A percentile compares a stretch with the other conserved stretches of the same genome.
These are phyloP conservation scores for Agrenia bidenticulata DNA, from an alignment of 2,888 invertebrate genomes.

Conservation along the genomic window DNA sequence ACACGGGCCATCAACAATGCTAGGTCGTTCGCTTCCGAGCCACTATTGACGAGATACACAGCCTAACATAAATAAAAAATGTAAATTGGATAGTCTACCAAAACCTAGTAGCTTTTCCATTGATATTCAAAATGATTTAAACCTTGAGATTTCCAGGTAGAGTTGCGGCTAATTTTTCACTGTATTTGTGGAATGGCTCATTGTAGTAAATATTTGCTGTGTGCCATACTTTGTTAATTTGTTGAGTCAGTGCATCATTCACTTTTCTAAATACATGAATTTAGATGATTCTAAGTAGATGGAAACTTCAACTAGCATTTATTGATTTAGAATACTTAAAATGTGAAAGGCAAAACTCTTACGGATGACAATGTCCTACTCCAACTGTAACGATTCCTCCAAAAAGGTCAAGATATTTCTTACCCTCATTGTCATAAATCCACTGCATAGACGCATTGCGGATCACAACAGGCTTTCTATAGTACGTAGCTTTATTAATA, in stretches of 20 bases:
- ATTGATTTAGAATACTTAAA: not conserved
- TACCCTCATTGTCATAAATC: constrained; percentile 82
- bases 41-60: constrained; percentile 92
- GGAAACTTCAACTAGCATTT: too few relatives aligned
- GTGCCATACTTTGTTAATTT: constrained; percentile 83
- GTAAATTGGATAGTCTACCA: too few relatives aligned
- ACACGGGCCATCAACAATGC: constrained; percentile 83
- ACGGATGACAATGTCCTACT: constrained; percentile 98
- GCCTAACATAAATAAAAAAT: constrained; percentile 67
- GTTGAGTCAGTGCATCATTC: constrained; percentile 73
- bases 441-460: constrained; percentile 89
- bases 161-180: constrained; percentile 74
- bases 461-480: constrained; percentile 78
- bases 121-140: too few relatives aligned
- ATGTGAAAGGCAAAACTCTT: constrained; percentile 59
- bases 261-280: constrained; percentile 69
- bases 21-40: constrained; percentile 95
- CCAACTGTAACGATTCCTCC: constrained; percentile 97
- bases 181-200: constrained; percentile 86
- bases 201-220: constrained; percentile 90
- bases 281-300: constrained; percentile 1
- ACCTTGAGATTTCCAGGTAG: constrained; percentile 85
- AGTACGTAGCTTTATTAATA: constrained; percentile 72
- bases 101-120: too few relatives aligned
- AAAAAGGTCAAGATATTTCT: constrained; percentile 89